phyloP scores from a whole-genome alignment of 2,113 vertebrate species.

The Callipepla californica region DNA sequence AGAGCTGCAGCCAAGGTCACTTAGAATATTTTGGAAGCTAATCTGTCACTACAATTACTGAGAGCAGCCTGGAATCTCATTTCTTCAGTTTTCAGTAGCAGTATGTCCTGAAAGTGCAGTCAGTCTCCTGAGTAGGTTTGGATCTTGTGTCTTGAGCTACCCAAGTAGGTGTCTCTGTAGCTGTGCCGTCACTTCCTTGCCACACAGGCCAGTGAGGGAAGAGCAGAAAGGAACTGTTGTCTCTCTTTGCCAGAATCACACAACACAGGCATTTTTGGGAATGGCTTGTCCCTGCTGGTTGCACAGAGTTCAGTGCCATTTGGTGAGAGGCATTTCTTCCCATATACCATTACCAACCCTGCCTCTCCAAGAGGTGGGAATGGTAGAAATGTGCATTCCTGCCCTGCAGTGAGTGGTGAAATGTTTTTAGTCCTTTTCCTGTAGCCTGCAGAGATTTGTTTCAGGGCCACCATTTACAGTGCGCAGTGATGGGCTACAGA shows the following conservation, averaged over 20 bases:
- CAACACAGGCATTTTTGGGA: neutral
- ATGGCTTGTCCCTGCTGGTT: neutral
- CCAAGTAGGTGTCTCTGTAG: neutral
- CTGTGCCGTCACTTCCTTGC: neutral
- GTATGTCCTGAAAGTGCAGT: neutral
- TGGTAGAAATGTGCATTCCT: neutral
- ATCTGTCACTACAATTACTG: neutral
- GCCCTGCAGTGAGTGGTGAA: neutral
- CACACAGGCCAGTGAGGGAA: neutral
- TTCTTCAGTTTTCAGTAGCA: neutral
- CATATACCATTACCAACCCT: neutral
- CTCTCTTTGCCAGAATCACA: neutral
- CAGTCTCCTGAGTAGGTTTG: rapidly evolving
- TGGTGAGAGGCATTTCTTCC: neutral
- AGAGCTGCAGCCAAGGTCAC: neutral
- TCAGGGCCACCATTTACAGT: neutral
- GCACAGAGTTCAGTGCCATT: neutral
- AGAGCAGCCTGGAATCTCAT: neutral
- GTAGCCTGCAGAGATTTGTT: neutral
- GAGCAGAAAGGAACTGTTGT: rapidly evolving
- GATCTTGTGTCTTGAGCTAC: neutral
- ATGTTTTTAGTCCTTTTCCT: neutral
- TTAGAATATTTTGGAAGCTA: neutral
- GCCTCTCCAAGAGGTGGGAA: neutral
- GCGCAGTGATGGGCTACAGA: neutral